These are phyloP conservation scores for Nebria ingens DNA, from an alignment of 1,140 invertebrate species.

Conservation along the genomic window DNA sequence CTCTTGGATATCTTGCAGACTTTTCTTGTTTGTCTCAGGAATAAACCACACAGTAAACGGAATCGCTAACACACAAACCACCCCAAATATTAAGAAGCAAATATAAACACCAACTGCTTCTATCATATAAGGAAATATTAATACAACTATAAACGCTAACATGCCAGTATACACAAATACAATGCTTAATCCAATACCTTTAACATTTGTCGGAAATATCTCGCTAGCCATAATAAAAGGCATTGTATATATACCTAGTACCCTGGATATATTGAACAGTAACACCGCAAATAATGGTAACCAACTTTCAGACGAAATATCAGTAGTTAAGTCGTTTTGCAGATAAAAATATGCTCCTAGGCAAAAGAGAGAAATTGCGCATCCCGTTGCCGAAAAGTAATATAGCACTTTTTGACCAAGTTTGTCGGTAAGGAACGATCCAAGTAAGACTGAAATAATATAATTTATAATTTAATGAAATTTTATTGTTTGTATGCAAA, in stretches of 20 bases:
- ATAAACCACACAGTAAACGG: constrained; percentile 43
- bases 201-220: constrained; percentile 25
- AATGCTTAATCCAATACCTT: constrained; percentile 26
- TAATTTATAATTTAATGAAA: too few relatives aligned
- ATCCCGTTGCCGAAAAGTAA: constrained; percentile 17
- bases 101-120: constrained; percentile 13
- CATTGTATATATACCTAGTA: constrained; percentile 19
- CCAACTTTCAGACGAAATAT: constrained; percentile 13
- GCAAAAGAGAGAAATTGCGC: constrained; percentile 16
- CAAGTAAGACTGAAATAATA: constrained; percentile 13
- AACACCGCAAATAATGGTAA: constrained; percentile 22
- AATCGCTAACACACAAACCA: constrained; percentile 30
- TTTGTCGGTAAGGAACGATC: constrained; percentile 20
- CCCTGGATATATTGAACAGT: constrained; percentile 21
- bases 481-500: too few relatives aligned
- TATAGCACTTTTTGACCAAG: constrained; percentile 19
- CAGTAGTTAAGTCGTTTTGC: background rate
- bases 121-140: constrained; percentile 22
- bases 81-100: constrained; percentile 18
- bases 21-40: constrained; percentile 49
- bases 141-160: constrained; percentile 21
- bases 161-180: constrained; percentile 19
- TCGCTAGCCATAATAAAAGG: constrained; percentile 28
- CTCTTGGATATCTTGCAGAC: constrained; percentile 43
- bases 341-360: constrained; percentile 17